phyloP scores from a whole-genome alignment of 2,113 vertebrate species.

The Galbula dea region DNA sequence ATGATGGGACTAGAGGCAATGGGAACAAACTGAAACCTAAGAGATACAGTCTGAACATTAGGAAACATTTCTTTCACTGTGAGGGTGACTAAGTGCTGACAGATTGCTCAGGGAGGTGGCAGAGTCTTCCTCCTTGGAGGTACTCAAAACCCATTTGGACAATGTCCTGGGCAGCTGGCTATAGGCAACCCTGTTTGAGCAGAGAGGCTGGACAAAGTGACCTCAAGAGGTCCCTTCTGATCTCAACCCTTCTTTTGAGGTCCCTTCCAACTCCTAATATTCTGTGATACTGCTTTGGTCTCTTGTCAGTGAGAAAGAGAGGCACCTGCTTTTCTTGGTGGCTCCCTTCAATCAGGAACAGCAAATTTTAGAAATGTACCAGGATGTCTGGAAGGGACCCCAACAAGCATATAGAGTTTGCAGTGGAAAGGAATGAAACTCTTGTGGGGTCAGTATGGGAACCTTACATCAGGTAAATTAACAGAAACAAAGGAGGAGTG shows the following conservation, averaged over 20 bases:
- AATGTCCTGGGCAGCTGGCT: neutral
- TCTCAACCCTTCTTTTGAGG: neutral
- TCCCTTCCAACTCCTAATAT: neutral
- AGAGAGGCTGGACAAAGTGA: neutral
- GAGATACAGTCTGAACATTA: neutral
- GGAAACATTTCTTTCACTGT: neutral
- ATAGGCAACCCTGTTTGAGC: neutral
- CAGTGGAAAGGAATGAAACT: neutral
- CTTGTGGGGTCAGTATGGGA: neutral
- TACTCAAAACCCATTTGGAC: neutral
- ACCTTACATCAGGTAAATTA: neutral
- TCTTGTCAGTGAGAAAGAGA: neutral
- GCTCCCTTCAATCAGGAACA: neutral
- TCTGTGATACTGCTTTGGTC: neutral
- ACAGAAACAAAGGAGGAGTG: neutral
- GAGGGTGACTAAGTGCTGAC: neutral
- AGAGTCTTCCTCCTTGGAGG: neutral
- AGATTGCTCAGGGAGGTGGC: neutral
- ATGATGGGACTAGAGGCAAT: neutral
- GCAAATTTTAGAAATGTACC: neutral
- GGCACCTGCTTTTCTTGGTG: neutral
- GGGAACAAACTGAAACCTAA: neutral
- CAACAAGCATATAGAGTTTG: rapidly evolving
- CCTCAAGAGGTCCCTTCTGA: neutral
- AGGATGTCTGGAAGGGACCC: neutral